Base-by-base conservation (phyloP, 2,113 vertebrate species). In the Lathamus discolor region DNA sequence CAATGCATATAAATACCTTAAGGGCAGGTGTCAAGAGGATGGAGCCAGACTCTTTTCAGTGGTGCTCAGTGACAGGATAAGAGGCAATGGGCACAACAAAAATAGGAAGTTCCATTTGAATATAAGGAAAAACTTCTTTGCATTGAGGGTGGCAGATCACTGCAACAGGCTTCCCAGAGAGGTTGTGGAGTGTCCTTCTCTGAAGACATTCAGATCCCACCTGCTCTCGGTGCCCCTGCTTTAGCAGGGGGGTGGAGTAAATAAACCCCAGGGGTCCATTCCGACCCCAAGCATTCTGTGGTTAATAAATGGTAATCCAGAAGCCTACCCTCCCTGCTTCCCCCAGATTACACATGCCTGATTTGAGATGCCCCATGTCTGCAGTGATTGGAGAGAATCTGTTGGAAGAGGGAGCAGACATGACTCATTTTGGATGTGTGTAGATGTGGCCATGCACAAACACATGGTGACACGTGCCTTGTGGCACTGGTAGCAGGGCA, bases 261-360 rank as follows among this genome's bases (percentile, higher is more conserved):
- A 35, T 59, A 59, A 59, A 24, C n/a, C 55, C 33, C 33, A 35
- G 22, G 15, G 57, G 33, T 35, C 57, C 5, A 1, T 35, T 24
- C 33, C 33, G 24, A 35, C 3, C 57, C 57, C 9, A 10, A 59
- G n/a, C 57, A 35, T 35, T 59, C 33, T 35, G 33, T 59, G 57
- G 33, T 59, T 35, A 35, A 35, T n/a, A 35, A 23, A 17, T 12
- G 73, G 24, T 64, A 46, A 39, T 11, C 11, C 44, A 39, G 52
- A 79, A 90, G 2, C 27, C 22, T 17, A 24, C 6, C 5, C 5
- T 11, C 9, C 4, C 35, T 43, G 29, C 4, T 64, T 15, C 7
- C 25, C 61, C 8, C 0, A 0, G 25, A 49, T 81, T 66, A 57
- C 48, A 37, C 49, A 17, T 2, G 1, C 22, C 9, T 0, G 11